Base-by-base conservation (phyloP, 2,888 invertebrate species). In the Homarus gammarus region DNA sequence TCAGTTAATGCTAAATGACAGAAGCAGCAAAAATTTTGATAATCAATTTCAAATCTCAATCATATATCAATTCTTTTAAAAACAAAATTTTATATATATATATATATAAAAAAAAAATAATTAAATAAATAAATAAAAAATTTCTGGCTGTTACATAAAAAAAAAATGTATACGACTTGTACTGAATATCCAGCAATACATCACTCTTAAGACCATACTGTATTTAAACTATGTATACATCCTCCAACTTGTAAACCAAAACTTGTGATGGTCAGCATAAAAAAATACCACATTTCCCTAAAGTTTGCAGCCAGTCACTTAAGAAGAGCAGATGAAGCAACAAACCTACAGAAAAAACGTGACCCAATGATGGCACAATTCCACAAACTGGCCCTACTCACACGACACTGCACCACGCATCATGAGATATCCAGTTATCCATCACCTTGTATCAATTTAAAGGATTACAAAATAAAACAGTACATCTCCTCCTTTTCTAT, bases 321-420 rank as follows among this genome's bases (percentile, higher is more conserved):
- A 64, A 27, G 27, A 64, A 27, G 64, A 64, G 64, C 27, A 12
- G 64, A 64, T 27, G 31, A 64, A 64, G 64, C 31, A 64, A 27
- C 64, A 27, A 27, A 27, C 27, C 27, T 27, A 31, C 64, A 64
- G 3, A 64, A 44, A 44, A 64, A 27, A 64, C 27, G 8, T 64
- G 64, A 64, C 64, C 31, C 56, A 56, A 22, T 22, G 56, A 56
- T 56, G 56, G 56, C 56, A 56, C n/a, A 64, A 64, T 8, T 64
- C 64, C 64, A 64, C 27, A 31, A 64, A 64, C 64, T 27, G 64
- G n/a, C 64, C 27, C 64, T 64, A 64, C 64, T 64, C 64, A 22
- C 64, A 27, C 64, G 27, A 64, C 5, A 8, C 64, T 64, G 64
- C 64, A 64, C 64, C 64, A 64, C 8, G 12, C 5, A n/a, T n/a